phyloP scores from a whole-genome alignment of 2,888 invertebrate species.

The Eristalinus sepulchralis region DNA sequence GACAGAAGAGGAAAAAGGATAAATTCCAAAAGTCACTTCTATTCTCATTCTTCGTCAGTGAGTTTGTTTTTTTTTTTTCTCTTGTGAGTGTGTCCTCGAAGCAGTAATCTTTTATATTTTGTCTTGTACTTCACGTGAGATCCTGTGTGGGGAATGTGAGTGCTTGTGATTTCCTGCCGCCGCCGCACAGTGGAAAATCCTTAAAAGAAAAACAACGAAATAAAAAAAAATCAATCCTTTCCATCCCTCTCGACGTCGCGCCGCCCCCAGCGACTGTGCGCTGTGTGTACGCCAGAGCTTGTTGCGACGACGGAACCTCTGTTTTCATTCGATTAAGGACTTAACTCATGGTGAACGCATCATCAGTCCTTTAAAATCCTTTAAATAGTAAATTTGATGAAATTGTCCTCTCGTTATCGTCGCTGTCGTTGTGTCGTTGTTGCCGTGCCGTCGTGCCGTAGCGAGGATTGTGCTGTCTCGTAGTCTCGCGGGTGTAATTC shows the following conservation, averaged over 20 bases:
- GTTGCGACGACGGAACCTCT: neutral
- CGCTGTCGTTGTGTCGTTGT: neutral
- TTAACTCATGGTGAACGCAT: neutral
- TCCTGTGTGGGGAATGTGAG: slow-evolving; percentile 12
- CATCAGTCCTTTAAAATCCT: slow-evolving; percentile 43
- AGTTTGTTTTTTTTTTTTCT: slow-evolving; percentile 21
- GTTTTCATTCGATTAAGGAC: neutral
- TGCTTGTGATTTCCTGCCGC: slow-evolving; percentile 56
- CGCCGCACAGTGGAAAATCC: slow-evolving; percentile 53
- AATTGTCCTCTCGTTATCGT: slow-evolving; percentile 28
- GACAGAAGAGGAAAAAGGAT: neutral
- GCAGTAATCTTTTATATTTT: neutral
- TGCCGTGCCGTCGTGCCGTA: no score
- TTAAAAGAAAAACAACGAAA: slow-evolving; percentile 14
- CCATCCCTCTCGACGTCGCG: neutral
- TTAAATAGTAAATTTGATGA: slow-evolving; percentile 63
- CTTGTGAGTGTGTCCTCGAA: neutral
- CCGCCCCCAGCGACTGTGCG: neutral
- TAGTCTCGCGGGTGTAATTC: slow-evolving; percentile 54
- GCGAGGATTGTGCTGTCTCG: neutral
- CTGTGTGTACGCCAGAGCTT: neutral
- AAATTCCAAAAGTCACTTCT: slow-evolving; percentile 37
- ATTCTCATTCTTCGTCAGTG: slow-evolving; percentile 11
- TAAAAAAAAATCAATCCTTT: slow-evolving; percentile 40
- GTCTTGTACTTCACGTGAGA: neutral